These are phyloP conservation scores for Albula goreensis DNA, from an alignment of 2,113 vertebrate species.

Conservation along the genomic window DNA sequence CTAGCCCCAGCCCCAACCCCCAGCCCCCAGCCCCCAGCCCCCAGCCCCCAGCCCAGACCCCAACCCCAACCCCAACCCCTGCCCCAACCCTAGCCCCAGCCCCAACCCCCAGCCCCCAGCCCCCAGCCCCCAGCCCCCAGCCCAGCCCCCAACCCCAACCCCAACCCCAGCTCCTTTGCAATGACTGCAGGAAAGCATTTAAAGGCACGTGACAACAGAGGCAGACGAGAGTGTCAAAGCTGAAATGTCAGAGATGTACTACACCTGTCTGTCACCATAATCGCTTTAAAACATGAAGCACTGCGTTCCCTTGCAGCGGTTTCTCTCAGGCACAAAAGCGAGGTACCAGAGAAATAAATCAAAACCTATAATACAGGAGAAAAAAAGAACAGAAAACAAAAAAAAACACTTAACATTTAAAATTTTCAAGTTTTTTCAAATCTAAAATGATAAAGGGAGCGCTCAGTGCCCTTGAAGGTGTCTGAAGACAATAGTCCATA, in stretches of 20 bases:
- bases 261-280: constrained; percentile 2
- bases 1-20: no score
- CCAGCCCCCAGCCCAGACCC: no score
- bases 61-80: no score
- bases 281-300: constrained; percentile 16
- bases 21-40: no score
- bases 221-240: constrained; percentile 15
- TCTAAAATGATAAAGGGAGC: background rate
- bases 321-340: constrained; percentile 14
- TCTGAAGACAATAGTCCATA: constrained; percentile 18
- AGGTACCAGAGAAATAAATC: constrained; percentile 3
- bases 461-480: background rate
- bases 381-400: background rate
- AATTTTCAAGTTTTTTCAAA: background rate
- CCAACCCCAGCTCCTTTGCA: no score
- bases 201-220: constrained; percentile 7
- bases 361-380: constrained; percentile 3
- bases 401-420: constrained; percentile 1
- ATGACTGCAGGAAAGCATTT: background rate
- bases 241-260: background rate
- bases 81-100: no score
- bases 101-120: no score
- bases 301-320: background rate
- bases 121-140: no score
- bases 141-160: no score